Percentiles rank a stretch among this genome's conserved stretches.
Evolutionary conservation across 2,113 vertebrate species (phyloP).

Genomic region (Myrmecophaga tridactyla): DNA sequence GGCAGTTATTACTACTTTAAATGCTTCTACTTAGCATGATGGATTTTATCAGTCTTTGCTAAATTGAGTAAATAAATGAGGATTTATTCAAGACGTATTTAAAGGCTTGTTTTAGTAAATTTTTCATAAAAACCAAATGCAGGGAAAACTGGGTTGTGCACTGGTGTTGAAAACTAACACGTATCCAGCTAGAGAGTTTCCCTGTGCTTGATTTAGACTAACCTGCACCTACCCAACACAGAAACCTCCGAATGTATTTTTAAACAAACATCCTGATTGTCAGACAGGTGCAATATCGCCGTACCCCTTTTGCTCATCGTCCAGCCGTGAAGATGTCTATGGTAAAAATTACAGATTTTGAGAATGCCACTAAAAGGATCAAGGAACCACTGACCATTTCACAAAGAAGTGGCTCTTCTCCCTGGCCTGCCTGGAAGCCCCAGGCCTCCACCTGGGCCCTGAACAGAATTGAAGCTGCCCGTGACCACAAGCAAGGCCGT

Average conservation of each 20-base stretch:
- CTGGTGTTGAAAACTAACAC: not conserved
- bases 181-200: not conserved
- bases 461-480: accelerated
- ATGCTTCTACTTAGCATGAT: not conserved
- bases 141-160: not conserved
- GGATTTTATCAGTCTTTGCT: conserved; percentile 49
- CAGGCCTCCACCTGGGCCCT: accelerated
- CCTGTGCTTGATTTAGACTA: not conserved
- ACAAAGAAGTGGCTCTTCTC: accelerated
- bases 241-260: not conserved
- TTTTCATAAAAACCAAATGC: not conserved
- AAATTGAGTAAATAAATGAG: conserved; percentile 20
- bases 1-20: not conserved
- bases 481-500: accelerated
- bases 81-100: conserved; percentile 41
- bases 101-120: not conserved
- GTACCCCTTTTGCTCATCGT: not conserved
- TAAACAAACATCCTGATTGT: not conserved
- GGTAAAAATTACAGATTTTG: not conserved
- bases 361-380: not conserved
- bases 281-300: not conserved
- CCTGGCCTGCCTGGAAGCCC: accelerated
- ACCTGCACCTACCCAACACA: not conserved
- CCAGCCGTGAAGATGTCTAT: not conserved
- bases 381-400: accelerated